These are phyloP conservation scores for Ceraclea dissimilis DNA, from an alignment of 2,888 invertebrate species.

Conservation along the genomic window DNA sequence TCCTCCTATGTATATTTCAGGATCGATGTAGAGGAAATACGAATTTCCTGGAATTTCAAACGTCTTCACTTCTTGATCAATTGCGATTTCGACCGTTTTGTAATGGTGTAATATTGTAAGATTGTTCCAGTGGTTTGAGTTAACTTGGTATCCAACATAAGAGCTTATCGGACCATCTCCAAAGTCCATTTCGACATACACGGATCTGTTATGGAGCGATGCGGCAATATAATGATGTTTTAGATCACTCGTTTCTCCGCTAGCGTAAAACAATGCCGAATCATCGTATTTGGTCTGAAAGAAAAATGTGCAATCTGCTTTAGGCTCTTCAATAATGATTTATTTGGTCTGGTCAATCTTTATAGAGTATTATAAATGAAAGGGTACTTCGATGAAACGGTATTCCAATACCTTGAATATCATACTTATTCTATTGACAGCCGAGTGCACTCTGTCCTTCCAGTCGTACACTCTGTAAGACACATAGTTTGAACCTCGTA, in stretches of 20 bases:
- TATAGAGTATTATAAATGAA: no score
- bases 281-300: conserved; percentile 81
- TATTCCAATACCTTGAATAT: conserved; percentile 64
- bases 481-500: conserved; percentile 86
- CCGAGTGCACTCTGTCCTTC: conserved; percentile 85
- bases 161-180: conserved; percentile 70
- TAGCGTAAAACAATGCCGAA: conserved; percentile 87
- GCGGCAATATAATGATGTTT: conserved; percentile 87
- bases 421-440: conserved; percentile 78
- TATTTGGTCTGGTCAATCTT: no score
- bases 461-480: conserved; percentile 89
- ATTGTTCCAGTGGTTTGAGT: conserved; percentile 81
- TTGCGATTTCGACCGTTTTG: conserved; percentile 61
- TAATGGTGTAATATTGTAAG: conserved; percentile 78
- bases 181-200: conserved; percentile 82
- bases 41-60: conserved; percentile 66
- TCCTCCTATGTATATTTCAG: conserved; percentile 87
- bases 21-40: conserved; percentile 78
- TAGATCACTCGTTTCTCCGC: conserved; percentile 74
- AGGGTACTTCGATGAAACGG: no score
- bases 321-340: neutral
- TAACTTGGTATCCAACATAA: conserved; percentile 59
- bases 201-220: conserved; percentile 72
- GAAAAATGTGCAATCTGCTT: no score
- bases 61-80: conserved; percentile 65